Evolutionary conservation across 2,888 invertebrate genomes (phyloP), one percentile per base, ranked within the genome.

Genomic region (Drosophila algonquin): DNA sequence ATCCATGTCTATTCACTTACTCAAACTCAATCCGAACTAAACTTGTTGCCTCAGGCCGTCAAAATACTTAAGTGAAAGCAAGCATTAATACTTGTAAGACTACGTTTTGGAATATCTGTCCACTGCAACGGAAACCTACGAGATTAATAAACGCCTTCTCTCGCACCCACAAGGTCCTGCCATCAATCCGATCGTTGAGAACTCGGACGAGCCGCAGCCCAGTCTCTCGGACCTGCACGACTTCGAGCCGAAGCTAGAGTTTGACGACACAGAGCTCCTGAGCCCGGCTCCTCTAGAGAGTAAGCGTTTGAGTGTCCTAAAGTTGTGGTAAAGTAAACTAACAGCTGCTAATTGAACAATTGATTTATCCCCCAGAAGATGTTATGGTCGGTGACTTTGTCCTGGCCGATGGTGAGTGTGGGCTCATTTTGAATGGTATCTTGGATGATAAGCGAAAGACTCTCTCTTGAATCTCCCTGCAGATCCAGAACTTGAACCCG

Each of bases 181-280:
- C 71, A 91, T 92, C 70, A 92, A 89, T 88, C 73, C 91, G 73
- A 82, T 92, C 75, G 91, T 92, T 70, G 91, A 91, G 72, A 94
- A 94, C 79, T 93, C 93, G 68, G 96, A 97, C 76, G 97, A 97
- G 89, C 94, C 95, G 9, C 95, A 96, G 91, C 96, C 97, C 58
- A 98, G 98, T 92, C 93, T 98, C 69, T 97, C 97, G 40, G 98
- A 97, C 93, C 96, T 95, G 91, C 97, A 97, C 91, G 98, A 98
- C 93, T 97, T 98, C 92, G 98, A 99, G 92, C 98, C 98, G 14
- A 97, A 97, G 93, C 93, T 98, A 91, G 98, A 98, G 92, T 98
- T 98, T 93, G 98, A 99, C 93, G 98, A 98, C 92, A 96, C 97
- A 14, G 98, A 98, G 93, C 93, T 97, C 65, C 95, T 94, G 87